Conservation (phyloP, 2,797 vertebrate species). For the Dermochelys coriacea region DNA sequence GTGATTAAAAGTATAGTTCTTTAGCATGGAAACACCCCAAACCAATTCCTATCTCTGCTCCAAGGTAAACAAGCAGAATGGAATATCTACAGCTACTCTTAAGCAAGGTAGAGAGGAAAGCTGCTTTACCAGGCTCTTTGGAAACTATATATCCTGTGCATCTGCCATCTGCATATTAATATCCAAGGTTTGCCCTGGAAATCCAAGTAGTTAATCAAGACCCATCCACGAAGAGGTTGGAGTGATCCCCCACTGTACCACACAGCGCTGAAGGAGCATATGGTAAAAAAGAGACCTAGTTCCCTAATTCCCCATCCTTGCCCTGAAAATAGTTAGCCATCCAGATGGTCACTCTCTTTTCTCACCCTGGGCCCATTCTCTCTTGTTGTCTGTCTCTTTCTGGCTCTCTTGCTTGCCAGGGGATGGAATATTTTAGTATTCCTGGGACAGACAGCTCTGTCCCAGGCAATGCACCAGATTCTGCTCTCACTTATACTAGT, state of each 20-base stretch:
- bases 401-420: no score
- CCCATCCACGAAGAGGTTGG: not conserved
- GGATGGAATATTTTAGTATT: no score
- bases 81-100: not conserved
- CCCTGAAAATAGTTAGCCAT: no score
- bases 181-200: not conserved
- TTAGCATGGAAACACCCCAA: accelerated
- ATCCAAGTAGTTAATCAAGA: not conserved
- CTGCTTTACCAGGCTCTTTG: not conserved
- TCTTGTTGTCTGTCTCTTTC: no score
- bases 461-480: no score
- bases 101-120: not conserved
- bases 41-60: not conserved
- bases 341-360: no score
- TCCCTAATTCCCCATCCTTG: not conserved
- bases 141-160: not conserved
- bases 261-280: not conserved
- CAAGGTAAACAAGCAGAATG: not conserved
- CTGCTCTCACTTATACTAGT: no score
- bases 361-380: no score
- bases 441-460: no score
- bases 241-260: not conserved
- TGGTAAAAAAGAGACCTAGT: not conserved
- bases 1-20: not conserved
- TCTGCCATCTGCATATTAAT: not conserved